Base-by-base conservation (phyloP, 2,113 vertebrate species). In the Hippocampus zosterae region DNA sequence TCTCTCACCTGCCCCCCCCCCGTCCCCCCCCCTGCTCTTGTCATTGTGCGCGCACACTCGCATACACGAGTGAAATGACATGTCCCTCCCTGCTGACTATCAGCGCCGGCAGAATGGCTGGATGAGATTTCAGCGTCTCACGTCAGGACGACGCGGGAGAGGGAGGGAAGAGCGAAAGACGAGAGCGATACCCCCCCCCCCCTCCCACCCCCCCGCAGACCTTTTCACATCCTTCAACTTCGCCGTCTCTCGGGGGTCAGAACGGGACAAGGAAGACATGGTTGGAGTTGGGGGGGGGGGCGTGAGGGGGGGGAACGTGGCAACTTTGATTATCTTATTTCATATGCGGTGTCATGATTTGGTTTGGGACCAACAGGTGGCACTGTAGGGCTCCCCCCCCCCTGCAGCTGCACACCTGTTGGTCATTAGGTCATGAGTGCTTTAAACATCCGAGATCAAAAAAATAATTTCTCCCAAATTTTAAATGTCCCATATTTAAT, bases 41-140 rank as follows among this genome's bases (percentile, higher is more conserved):
- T 82, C 87, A 79, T 83, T 90, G 86, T 89, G 70, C 81, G 62
- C 76, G 68, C 72, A 75, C 69, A 77, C 74, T 70, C 80, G 62
- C 71, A 69, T 67, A 76, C 69, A 78, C 79, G 57, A 75, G 86
- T 85, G 91, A 94, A 93, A 91, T 91, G 91, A 94, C 93, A 93
- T 92, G 92, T 92, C 89, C 90, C 92, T 83, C 91, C 80, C 81
- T 83, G 77, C 80, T 73, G 81, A 81, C 87, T 81, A 73, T 78
- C 81, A 81, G 81, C 69, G 74, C 81, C 78, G 83, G 81, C 77
- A 68, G 82, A 91, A 88, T 90, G 88, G 81, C 88, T 86, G 91
- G 91, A 92, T 94, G 92, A 88, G 89, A 92, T 94, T 95, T 95
- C 94, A 92, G 84, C 92, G 86, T 92, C 90, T 89, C 88, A 89